Conservation (phyloP, 1,140 invertebrate genomes). For the Heliconius congener region DNA sequence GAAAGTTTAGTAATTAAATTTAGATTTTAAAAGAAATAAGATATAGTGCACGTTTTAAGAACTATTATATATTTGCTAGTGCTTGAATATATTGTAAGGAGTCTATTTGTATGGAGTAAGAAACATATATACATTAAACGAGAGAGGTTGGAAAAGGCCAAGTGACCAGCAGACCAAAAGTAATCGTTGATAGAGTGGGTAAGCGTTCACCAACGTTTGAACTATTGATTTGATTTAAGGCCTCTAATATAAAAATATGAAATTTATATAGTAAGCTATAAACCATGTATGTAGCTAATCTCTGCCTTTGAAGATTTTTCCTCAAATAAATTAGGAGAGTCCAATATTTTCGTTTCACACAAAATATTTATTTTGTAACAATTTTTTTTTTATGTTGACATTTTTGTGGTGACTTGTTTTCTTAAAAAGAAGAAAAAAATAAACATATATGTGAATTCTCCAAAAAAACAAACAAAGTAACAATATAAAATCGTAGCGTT, state of each 20-base stretch:
- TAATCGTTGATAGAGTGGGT: conserved; percentile 76
- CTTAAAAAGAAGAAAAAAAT: no score
- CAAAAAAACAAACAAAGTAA: no score
- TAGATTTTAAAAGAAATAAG: neutral
- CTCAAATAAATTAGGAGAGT: conserved; percentile 9
- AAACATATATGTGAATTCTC: no score
- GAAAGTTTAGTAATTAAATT: neutral
- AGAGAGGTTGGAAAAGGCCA: conserved; percentile 49
- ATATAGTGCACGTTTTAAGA: neutral
- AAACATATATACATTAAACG: conserved; percentile 7
- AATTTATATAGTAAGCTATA: conserved; percentile 27
- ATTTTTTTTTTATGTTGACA: neutral
- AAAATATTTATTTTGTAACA: neutral
- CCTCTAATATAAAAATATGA: conserved; percentile 43
- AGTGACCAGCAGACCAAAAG: conserved; percentile 69
- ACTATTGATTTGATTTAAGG: conserved; percentile 62
- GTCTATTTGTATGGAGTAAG: neutral
- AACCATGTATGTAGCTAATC: neutral
- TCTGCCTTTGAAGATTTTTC: conserved; percentile 20
- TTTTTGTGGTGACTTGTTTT: no score
- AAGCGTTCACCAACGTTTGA: conserved; percentile 65
- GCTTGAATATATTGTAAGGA: neutral
- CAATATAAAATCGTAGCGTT: no score
- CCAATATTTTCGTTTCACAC: neutral
- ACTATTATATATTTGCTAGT: neutral